phyloP scores from a whole-genome alignment of 2,888 invertebrate species.

The Lordiphosa fenestrarum region DNA sequence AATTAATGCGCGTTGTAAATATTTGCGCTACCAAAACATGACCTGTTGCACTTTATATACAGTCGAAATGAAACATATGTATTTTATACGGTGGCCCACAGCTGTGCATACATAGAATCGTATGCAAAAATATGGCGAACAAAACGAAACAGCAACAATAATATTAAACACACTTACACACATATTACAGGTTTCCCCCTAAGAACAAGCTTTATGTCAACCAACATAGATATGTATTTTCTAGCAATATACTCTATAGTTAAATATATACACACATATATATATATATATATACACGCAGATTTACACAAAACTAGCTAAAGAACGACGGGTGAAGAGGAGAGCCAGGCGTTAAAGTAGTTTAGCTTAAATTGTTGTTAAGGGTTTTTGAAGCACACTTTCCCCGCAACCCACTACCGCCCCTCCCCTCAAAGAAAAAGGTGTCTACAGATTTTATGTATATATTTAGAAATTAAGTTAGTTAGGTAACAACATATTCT shows the following conservation, averaged over 20 bases:
- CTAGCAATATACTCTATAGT: slow-evolving; percentile 43
- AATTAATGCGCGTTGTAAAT: slow-evolving; percentile 58
- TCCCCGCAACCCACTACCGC: no score
- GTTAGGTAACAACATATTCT: no score
- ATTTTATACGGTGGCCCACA: slow-evolving; percentile 42
- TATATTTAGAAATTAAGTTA: no score
- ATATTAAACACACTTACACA: slow-evolving; percentile 51
- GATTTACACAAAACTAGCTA: slow-evolving; percentile 10
- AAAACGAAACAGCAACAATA: slow-evolving; percentile 41
- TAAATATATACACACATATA: not conserved
- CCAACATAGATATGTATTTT: slow-evolving; percentile 42
- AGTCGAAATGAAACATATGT: slow-evolving; percentile 36
- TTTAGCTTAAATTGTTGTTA: no score
- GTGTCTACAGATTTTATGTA: no score
- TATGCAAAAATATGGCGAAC: slow-evolving; percentile 6
- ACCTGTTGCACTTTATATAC: slow-evolving; percentile 69
- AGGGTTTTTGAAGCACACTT: no score
- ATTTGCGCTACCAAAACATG: slow-evolving; percentile 57
- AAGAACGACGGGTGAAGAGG: no score
- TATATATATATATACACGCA: slow-evolving; percentile 13
- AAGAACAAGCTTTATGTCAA: slow-evolving; percentile 57
- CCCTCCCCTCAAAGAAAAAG: no score
- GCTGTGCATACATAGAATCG: slow-evolving; percentile 55
- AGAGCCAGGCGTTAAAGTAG: no score
- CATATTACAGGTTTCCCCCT: slow-evolving; percentile 66